Conservation (phyloP, 2,113 vertebrate species). For the Pavo muticus region DNA sequence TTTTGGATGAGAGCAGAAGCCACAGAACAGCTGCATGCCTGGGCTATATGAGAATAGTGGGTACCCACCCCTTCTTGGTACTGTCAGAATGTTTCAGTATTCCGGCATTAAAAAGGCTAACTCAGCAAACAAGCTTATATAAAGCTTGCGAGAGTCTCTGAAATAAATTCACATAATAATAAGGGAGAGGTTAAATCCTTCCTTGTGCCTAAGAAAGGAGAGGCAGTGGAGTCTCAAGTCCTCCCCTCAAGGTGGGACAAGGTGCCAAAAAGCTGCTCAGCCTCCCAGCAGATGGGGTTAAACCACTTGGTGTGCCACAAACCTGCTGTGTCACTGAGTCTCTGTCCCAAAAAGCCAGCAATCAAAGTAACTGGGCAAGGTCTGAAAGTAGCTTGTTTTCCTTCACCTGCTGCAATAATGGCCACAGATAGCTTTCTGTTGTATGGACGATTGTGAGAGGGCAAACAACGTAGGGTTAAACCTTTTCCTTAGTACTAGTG, state of each 20-base stretch:
- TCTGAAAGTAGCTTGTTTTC: not conserved
- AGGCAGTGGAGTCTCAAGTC: not conserved
- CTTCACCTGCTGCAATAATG: not conserved
- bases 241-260: not conserved
- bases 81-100: not conserved
- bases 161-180: not conserved
- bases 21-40: not conserved
- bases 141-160: not conserved
- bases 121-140: slow-evolving; percentile 51
- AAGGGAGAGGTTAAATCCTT: slow-evolving; percentile 7
- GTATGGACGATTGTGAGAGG: not conserved
- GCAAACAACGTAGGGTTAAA: not conserved
- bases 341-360: not conserved
- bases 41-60: not conserved
- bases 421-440: not conserved
- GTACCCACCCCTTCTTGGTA: not conserved
- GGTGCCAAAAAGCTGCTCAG: not conserved
- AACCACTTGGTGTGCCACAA: not conserved
- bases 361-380: not conserved
- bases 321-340: not conserved
- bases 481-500: not conserved
- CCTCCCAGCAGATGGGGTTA: not conserved
- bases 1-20: not conserved
- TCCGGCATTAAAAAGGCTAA: slow-evolving; percentile 33
- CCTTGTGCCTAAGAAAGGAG: not conserved